These are phyloP conservation scores for Ormyrus rosae DNA, from an alignment of 2,888 invertebrate genomes.

Conservation along the genomic window DNA sequence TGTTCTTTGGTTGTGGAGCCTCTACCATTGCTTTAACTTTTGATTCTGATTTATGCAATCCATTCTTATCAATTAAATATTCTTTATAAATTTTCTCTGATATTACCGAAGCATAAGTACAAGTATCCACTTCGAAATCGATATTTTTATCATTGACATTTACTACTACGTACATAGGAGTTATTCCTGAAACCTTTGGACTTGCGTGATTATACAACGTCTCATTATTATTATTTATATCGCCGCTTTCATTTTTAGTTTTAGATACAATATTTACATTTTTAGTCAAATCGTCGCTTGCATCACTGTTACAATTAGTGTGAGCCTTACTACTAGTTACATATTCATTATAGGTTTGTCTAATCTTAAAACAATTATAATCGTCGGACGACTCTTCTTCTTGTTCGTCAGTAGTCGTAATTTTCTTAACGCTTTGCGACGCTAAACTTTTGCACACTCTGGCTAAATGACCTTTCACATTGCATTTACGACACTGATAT, in stretches of 20 bases:
- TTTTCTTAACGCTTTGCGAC: neutral
- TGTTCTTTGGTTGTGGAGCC: too few relatives aligned
- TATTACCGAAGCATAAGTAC: conserved; percentile 49
- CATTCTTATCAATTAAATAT: too few relatives aligned
- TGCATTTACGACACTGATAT: conserved; percentile 28
- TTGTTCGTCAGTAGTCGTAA: neutral
- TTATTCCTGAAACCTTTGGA: neutral
- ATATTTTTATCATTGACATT: conserved; percentile 38
- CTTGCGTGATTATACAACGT: neutral
- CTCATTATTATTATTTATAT: neutral
- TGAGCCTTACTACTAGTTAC: neutral
- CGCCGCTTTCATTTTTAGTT: neutral
- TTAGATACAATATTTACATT: neutral
- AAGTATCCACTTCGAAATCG: conserved; percentile 46
- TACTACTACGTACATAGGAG: conserved; percentile 35
- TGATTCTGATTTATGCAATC: too few relatives aligned
- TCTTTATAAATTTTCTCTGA: conserved; percentile 35
- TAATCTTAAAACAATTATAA: neutral
- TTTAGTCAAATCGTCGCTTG: neutral
- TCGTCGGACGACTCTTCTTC: neutral
- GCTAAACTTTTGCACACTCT: conserved; percentile 1
- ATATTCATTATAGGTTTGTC: too few relatives aligned
- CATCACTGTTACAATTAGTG: neutral
- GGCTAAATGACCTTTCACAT: conserved; percentile 31
- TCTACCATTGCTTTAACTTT: too few relatives aligned